phyloP scores from a whole-genome alignment of 2,888 invertebrate species.

The Glyphotaelius pellucidus region DNA sequence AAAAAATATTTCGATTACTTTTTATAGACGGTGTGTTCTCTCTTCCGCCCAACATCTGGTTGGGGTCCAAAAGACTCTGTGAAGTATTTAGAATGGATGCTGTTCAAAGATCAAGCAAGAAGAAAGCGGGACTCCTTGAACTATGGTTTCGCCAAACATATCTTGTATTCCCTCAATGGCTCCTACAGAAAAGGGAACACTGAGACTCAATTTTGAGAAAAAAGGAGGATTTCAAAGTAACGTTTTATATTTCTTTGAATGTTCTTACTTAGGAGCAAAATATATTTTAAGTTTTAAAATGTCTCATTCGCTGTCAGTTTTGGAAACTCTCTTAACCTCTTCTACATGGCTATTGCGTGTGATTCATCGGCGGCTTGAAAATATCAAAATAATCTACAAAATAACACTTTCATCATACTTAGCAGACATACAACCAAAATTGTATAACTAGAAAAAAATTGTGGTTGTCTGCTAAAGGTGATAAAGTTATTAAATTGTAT shows the following conservation, averaged over 20 bases:
- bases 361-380: no score
- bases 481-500: no score
- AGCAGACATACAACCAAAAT: neutral
- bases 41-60: slow-evolving; percentile 75
- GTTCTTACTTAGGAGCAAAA: neutral
- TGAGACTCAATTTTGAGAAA: neutral
- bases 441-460: neutral
- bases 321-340: neutral
- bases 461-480: no score
- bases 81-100: slow-evolving; percentile 77
- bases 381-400: no score
- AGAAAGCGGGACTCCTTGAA: slow-evolving; percentile 70
- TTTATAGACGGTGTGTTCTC: slow-evolving; percentile 73
- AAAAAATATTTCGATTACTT: neutral
- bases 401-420: neutral
- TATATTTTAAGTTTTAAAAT: neutral
- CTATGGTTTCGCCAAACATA: slow-evolving; percentile 73
- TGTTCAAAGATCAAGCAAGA: slow-evolving; percentile 76
- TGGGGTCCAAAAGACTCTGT: slow-evolving; percentile 82
- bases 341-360: neutral
- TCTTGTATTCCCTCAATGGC: slow-evolving; percentile 71
- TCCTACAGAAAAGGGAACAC: slow-evolving; percentile 68
- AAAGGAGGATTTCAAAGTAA: neutral
- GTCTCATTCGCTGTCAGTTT: neutral
- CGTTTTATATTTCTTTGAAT: neutral